Evolutionary conservation across 35 echinoderm and acorn worm genomes (phyloP), one percentile per base, ranked within the genome.

Genomic region (Chiridota heheva): DNA sequence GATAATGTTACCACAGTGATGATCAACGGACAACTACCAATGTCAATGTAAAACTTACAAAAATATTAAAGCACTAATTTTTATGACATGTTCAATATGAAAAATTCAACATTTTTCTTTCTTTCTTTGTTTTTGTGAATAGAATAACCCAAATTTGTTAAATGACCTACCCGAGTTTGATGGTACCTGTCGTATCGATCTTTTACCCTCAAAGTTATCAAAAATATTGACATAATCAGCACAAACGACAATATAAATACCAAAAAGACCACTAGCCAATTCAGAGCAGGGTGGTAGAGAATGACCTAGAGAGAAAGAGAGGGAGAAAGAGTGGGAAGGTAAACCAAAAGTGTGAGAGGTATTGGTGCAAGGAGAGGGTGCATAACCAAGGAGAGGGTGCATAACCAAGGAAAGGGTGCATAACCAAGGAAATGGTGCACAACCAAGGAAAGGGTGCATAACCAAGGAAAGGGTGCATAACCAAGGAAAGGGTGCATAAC

Each of bases 181-280:
- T 60, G 66, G 69, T 48, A 67, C 36, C 22, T 47, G 31, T 82
- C 79, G 31, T 67, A 33, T 6, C 51, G 39, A 17, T 82, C 79
- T 17, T 60, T 57, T 44, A 57, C 63, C 69, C 69, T 82, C 18
- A 82, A 60, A 53, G 81, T 60, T 43, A 72, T 25, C 38, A 84
- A 7, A 61, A 84, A 84, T 16, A 84, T 63, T 37, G 44, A 36
- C 49, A 84, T 65, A 42, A 84, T 72, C 45, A 84, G 65, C 24
- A 84, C 36, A 84, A 84, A 84, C 66, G 66, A 84, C 53, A 71
- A 61, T 36, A 84, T 45, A 43, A 84, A 84, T 16, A 68, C 37
- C 15, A 84, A 39, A 40, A 84, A 60, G 47, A 84, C 42, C 31
- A 42, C 67, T 38, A 84, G 6, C 25, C 70, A 43, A 51, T 70